Evolutionary conservation across 2,113 vertebrate species (phyloP).

Genomic region (Drymodes brunneopygia): DNA sequence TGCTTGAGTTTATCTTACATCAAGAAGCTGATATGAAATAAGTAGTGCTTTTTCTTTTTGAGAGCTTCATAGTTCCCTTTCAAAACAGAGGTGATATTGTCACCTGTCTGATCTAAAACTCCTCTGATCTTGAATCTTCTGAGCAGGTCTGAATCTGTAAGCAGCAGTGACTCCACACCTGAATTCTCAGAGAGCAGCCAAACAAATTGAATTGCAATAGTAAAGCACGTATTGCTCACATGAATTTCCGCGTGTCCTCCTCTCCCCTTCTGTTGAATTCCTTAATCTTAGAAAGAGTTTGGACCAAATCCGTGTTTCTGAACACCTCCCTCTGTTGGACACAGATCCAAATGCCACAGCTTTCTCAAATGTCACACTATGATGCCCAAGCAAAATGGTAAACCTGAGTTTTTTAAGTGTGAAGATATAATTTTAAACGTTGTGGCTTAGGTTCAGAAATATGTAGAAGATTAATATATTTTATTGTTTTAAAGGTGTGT

Average conservation of each 20-base stretch:
- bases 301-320: not conserved
- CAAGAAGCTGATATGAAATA: not conserved
- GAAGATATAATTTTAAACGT: not conserved
- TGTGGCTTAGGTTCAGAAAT: not conserved
- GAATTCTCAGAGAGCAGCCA: not conserved
- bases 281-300: constrained; percentile 27
- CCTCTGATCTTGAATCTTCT: not conserved
- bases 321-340: constrained; percentile 49
- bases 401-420: not conserved
- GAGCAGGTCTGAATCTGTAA: not conserved
- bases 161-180: not conserved
- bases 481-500: not conserved
- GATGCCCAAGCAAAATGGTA: not conserved
- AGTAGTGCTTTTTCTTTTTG: not conserved
- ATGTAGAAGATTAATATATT: not conserved
- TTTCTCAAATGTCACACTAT: not conserved
- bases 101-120: not conserved
- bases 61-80: not conserved
- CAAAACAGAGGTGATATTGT: not conserved
- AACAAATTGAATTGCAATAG: not conserved
- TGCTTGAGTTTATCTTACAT: not conserved
- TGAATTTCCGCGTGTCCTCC: not conserved
- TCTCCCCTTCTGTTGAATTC: not conserved
- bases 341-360: not conserved
- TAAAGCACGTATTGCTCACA: not conserved